Conservation (phyloP, 2,888 invertebrate genomes). For the Chymomyza amoena region DNA sequence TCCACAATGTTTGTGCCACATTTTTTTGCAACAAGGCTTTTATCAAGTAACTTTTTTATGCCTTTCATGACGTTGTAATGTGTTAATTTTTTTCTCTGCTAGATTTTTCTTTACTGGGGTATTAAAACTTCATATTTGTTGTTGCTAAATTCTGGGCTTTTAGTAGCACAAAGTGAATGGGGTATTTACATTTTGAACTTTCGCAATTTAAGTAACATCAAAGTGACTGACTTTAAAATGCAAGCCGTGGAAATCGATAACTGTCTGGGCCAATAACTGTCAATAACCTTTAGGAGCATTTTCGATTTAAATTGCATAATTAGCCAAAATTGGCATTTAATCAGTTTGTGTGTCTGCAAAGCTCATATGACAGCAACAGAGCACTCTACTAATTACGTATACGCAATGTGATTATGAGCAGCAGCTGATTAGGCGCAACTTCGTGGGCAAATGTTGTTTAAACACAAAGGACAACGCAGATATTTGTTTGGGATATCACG, state of each 20-base stretch:
- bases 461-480: too few species aligned
- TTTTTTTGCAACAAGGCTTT: not conserved
- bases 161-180: not conserved
- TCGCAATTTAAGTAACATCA: not conserved
- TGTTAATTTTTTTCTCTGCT: not conserved
- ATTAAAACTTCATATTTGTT: not conserved
- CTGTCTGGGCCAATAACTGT: not conserved
- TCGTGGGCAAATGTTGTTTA: constrained; percentile 12
- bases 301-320: constrained; percentile 61
- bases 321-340: constrained; percentile 61
- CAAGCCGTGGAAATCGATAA: not conserved
- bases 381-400: constrained; percentile 51
- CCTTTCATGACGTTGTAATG: not conserved
- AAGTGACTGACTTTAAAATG: not conserved
- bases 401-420: constrained; percentile 64
- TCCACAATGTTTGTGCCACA: not conserved
- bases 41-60: constrained; percentile 3
- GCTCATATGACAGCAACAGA: constrained; percentile 65
- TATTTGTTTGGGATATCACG: not conserved
- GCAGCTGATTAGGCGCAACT: constrained; percentile 48
- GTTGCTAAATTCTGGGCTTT: not conserved
- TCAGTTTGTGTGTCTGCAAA: constrained; percentile 68
- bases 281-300: constrained; percentile 36
- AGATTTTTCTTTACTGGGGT: not conserved
- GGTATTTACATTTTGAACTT: not conserved